These are phyloP conservation scores for Bujurquina vittata DNA, from an alignment of 2,113 vertebrate species.

Conservation along the genomic window DNA sequence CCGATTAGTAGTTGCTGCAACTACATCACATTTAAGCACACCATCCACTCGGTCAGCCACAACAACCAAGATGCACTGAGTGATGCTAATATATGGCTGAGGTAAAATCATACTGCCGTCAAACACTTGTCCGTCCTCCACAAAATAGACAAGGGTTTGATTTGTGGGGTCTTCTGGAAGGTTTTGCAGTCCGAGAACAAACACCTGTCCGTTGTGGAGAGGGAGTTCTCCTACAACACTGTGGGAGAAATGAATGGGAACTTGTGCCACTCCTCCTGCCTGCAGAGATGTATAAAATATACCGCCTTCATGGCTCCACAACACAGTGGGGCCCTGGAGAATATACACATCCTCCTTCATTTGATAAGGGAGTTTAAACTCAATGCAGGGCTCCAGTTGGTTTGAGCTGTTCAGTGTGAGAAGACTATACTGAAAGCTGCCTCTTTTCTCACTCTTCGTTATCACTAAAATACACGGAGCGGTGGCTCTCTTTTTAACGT, in stretches of 20 bases:
- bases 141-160: conserved; percentile 75
- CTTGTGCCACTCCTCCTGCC: conserved; percentile 69
- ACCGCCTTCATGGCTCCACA: conserved; percentile 82
- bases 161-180: conserved; percentile 49
- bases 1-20: conserved; percentile 83
- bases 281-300: conserved; percentile 81
- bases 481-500: conserved; percentile 78
- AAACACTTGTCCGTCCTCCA: conserved; percentile 77
- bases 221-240: conserved; percentile 83
- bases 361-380: conserved; percentile 83
- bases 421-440: conserved; percentile 79
- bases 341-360: conserved; percentile 79
- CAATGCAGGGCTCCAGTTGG: conserved; percentile 75
- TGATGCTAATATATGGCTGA: conserved; percentile 83
- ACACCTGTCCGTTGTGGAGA: conserved; percentile 65
- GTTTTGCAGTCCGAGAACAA: conserved; percentile 81
- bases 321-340: conserved; percentile 85
- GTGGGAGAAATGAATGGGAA: conserved; percentile 80
- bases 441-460: conserved; percentile 62
- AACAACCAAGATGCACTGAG: conserved; percentile 78
- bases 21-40: conserved; percentile 72
- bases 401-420: conserved; percentile 80
- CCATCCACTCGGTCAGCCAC: conserved; percentile 61
- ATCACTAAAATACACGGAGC: conserved; percentile 83
- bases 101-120: conserved; percentile 81